These are phyloP conservation scores for Sphaeramia orbicularis DNA, from an alignment of 2,797 vertebrate genomes.

Conservation along the genomic window DNA sequence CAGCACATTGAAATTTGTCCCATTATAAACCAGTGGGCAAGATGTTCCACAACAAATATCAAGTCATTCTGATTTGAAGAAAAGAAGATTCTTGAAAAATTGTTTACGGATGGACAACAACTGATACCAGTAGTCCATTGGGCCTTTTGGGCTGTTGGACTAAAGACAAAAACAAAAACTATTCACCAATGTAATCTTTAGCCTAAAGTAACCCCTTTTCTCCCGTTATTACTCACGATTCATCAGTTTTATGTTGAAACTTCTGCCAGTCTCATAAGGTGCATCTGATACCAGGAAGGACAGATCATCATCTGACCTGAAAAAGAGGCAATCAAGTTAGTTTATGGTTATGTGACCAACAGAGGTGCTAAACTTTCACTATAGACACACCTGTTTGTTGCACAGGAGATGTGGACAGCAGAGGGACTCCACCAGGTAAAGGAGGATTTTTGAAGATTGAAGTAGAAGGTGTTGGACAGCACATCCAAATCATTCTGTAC, in stretches of 20 bases:
- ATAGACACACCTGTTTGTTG: conserved; percentile 46
- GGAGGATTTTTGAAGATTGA: conserved; percentile 30
- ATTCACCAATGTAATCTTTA: not conserved
- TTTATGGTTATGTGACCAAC: not conserved
- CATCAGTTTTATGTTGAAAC: conserved; percentile 64
- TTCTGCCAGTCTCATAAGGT: not conserved
- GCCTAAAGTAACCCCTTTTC: accelerated
- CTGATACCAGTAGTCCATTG: no score
- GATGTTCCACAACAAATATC: no score
- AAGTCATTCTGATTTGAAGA: no score
- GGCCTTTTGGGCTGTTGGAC: no score
- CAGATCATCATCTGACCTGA: conserved; percentile 23
- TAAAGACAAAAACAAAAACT: not conserved
- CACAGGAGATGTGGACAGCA: conserved; percentile 60
- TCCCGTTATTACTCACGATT: conserved; percentile 58
- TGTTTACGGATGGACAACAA: no score
- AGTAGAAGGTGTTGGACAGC: conserved; percentile 66
- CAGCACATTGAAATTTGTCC: no score
- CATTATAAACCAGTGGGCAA: no score
- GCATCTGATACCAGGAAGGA: not conserved
- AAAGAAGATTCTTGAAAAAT: no score
- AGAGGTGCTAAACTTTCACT: accelerated
- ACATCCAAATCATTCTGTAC: conserved; percentile 44
- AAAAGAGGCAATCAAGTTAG: not conserved
- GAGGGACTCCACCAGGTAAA: conserved; percentile 37